These are phyloP conservation scores for Macroteleia sp. DNA, from an alignment of 2,888 invertebrate genomes.

Conservation along the genomic window DNA sequence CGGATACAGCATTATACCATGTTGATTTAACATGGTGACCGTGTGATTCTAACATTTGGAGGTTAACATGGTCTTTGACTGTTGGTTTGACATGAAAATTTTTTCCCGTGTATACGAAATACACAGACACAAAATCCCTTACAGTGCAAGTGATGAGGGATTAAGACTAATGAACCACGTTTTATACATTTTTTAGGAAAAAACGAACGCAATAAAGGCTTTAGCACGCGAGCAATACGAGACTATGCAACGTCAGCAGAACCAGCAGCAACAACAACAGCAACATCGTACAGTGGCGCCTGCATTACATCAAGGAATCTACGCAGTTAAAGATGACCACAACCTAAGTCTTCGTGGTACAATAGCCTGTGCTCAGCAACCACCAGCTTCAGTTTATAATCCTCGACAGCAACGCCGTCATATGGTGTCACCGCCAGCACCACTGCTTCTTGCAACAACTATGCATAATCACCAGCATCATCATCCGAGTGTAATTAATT, in stretches of 20 bases:
- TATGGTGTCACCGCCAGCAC: conserved; percentile 72
- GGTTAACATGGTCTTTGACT: too few relatives aligned
- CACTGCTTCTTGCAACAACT: conserved; percentile 69
- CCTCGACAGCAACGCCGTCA: conserved; percentile 73
- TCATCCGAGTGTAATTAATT: conserved; percentile 36
- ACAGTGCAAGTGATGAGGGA: too few relatives aligned
- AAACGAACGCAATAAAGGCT: conserved; percentile 92
- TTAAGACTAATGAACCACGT: too few relatives aligned
- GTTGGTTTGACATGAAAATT: too few relatives aligned
- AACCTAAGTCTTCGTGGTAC: conserved; percentile 38
- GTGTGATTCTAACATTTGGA: too few relatives aligned
- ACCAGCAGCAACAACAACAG: conserved; percentile 77
- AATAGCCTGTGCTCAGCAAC: conserved; percentile 77
- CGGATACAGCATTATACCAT: too few relatives aligned
- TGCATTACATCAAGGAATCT: conserved; percentile 72
- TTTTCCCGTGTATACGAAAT: too few relatives aligned
- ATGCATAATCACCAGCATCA: conserved; percentile 71
- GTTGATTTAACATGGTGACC: too few relatives aligned
- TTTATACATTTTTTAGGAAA: conserved; percentile 87
- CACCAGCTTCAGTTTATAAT: conserved; percentile 76
- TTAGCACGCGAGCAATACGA: conserved; percentile 84
- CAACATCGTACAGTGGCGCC: conserved; percentile 71
- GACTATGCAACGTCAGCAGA: conserved; percentile 79
- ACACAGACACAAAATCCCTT: too few relatives aligned
- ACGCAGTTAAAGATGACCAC: conserved; percentile 50